Evolutionary conservation across 2,888 invertebrate genomes (phyloP), one percentile per base, ranked within the genome.

Genomic region (Hyppa rectilinea): DNA sequence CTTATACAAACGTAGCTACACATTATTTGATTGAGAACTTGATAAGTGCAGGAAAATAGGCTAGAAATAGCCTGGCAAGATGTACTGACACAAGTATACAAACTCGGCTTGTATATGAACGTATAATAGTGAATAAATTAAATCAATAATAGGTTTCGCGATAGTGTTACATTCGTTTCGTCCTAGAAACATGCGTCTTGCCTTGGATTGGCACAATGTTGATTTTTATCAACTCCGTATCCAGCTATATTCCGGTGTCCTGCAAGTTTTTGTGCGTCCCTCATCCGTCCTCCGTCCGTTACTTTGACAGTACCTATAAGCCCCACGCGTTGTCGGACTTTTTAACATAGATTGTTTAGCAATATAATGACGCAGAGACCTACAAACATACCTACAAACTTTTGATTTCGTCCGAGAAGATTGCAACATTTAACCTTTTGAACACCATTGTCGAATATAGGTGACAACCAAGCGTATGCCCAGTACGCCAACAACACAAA

Each of bases 111-210:
- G 26, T 26, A 26, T 49, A 49, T n/a, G n/a, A n/a, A n/a, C n/a
- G n/a, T n/a, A n/a, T n/a, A 49, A 26, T 49, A 10, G 26, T 40
- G 29, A 71, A 71, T 55, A 47, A 31, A 71, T 45, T 65, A 65
- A 31, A 71, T 45, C 6, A 60, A 29, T 56, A 71, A 64, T 56
- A 23, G 9, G 43, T 56, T 49, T 56, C 12, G 20, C 17, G 1
- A 26, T 56, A 38, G 56, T 36, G 6, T 7, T 20, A n/a, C 23
- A 70, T 52, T 70, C 23, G 29, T 50, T 29, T 45, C 14, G 52
- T 12, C 23, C 9, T 52, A 23, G 4, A 43, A 61, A 45, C 31
- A 56, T 38, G 20, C 20, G 10, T 61, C 2, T 60, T n/a, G 29
- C n/a, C 20, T 52, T 61, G 12, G 29, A 29, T 17, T 4, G 17